These are phyloP conservation scores for Octomys mimax DNA, from an alignment of 2,797 vertebrate species.

Conservation along the genomic window DNA sequence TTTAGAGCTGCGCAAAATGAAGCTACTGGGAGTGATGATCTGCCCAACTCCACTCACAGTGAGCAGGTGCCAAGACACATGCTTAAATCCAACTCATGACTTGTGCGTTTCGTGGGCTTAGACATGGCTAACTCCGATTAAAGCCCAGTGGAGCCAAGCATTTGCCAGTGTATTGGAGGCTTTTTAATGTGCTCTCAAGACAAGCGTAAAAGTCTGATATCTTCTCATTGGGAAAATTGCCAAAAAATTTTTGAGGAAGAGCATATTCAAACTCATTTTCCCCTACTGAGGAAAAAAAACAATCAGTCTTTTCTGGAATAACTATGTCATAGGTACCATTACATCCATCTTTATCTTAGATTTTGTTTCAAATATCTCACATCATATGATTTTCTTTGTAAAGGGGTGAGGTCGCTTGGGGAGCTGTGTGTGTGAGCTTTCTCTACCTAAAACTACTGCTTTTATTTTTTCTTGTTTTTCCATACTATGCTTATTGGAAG, in stretches of 20 bases:
- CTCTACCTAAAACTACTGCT: neutral
- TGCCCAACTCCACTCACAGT: neutral
- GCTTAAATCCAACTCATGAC: neutral
- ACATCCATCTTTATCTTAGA: neutral
- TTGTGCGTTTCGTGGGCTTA: neutral
- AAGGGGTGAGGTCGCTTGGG: neutral
- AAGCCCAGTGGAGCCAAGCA: neutral
- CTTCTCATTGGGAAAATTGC: neutral
- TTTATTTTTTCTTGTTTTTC: neutral
- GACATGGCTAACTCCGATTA: neutral
- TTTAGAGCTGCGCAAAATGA: neutral
- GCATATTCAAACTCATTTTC: neutral
- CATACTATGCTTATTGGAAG: neutral
- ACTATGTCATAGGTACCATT: neutral
- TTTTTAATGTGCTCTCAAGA: neutral
- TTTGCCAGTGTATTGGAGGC: neutral
- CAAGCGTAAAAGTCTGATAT: neutral
- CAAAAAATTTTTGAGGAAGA: neutral
- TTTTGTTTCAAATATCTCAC: neutral
- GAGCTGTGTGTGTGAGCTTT: neutral
- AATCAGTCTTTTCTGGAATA: neutral
- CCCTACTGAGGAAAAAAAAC: neutral
- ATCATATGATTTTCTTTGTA: neutral
- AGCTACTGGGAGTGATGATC: neutral
- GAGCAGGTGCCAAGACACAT: neutral